phyloP scores from a whole-genome alignment of 2,888 invertebrate genomes.

The Cepaea hortensis region DNA sequence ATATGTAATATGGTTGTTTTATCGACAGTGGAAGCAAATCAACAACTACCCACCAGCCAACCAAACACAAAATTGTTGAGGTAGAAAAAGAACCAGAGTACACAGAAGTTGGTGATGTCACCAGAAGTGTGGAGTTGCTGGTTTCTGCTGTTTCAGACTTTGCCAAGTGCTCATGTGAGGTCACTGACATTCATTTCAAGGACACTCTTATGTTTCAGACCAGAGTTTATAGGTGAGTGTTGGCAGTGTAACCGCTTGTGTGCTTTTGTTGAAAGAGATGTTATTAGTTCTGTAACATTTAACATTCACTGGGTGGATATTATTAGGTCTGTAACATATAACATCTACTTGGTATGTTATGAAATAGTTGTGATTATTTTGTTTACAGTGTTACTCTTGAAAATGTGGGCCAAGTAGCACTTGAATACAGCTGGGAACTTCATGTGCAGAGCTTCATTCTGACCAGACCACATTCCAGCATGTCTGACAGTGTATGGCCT shows the following conservation, averaged over 20 bases:
- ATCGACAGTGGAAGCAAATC: slow-evolving; percentile 49
- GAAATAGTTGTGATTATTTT: neutral
- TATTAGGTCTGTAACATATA: neutral
- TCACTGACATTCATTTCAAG: slow-evolving; percentile 71
- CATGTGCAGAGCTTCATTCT: slow-evolving; percentile 73
- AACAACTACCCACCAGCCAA: slow-evolving; percentile 56
- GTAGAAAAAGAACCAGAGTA: slow-evolving; percentile 74
- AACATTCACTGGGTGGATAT: neutral
- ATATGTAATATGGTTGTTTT: neutral
- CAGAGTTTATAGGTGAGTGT: slow-evolving; percentile 74
- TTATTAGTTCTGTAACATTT: neutral
- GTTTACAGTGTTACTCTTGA: slow-evolving; percentile 66
- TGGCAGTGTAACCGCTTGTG: no score
- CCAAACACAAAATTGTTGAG: slow-evolving; percentile 75
- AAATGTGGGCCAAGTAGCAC: slow-evolving; percentile 71
- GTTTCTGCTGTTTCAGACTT: slow-evolving; percentile 73
- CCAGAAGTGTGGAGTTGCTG: slow-evolving; percentile 70
- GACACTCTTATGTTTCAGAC: slow-evolving; percentile 77
- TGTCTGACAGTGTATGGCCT: slow-evolving; percentile 68
- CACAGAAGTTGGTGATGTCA: slow-evolving; percentile 70
- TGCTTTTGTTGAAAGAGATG: no score
- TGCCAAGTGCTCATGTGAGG: slow-evolving; percentile 72
- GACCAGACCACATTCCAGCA: slow-evolving; percentile 67
- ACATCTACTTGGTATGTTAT: neutral
- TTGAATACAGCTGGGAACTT: slow-evolving; percentile 75